Evolutionary conservation across 2,113 vertebrate species (phyloP).

Genomic region (Grammomys surdaster): DNA sequence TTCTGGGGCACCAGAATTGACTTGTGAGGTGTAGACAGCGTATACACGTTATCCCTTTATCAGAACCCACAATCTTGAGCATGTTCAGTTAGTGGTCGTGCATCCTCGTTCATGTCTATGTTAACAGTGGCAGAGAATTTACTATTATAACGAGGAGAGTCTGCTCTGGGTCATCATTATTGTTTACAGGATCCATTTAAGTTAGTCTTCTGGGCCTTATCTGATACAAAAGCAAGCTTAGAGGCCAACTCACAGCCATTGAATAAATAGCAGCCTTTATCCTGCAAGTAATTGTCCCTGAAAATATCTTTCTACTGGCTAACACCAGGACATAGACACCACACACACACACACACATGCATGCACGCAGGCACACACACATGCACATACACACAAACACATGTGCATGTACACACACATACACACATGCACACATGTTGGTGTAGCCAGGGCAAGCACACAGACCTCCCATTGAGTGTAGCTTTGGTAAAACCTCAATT

Average conservation of each 20-base stretch:
- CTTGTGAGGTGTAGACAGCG: background rate
- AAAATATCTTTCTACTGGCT: background rate
- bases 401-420: background rate
- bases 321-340: background rate
- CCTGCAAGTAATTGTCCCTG: background rate
- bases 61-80: background rate
- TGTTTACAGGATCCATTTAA: background rate
- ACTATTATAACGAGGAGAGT: background rate
- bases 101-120: background rate
- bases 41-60: background rate
- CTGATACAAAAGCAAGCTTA: background rate
- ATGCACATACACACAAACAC: background rate
- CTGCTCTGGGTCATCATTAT: background rate
- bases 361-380: background rate
- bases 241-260: background rate
- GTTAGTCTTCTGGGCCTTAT: background rate
- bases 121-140: background rate
- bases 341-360: background rate
- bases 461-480: background rate
- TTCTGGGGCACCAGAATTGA: background rate
- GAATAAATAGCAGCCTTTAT: background rate
- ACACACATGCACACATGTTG: background rate
- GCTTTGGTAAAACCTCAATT: background rate
- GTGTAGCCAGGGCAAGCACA: background rate
- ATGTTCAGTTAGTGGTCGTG: background rate